phyloP scores from a whole-genome alignment of 2,888 invertebrate genomes.

The Erebia ligea region DNA sequence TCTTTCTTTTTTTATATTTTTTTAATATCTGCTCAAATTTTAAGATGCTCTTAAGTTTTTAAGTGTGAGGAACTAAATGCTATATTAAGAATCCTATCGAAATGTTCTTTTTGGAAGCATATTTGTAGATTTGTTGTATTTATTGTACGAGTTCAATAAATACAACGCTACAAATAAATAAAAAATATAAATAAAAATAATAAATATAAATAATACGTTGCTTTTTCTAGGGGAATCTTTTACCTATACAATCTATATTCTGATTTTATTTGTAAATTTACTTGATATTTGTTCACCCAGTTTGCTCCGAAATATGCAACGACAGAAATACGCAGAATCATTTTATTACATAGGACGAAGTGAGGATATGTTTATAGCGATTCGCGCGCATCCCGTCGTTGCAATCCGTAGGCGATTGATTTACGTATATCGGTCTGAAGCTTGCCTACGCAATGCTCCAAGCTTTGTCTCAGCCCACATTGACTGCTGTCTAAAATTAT shows the following conservation, averaged over 20 bases:
- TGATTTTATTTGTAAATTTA: no score
- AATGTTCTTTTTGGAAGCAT: background rate
- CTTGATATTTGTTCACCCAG: background rate
- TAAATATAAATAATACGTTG: no score
- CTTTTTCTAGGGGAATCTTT: no score
- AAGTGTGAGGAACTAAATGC: no score
- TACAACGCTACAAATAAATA: no score
- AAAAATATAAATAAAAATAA: no score
- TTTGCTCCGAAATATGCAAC: background rate
- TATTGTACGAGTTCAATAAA: no score
- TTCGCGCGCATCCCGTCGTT: slow-evolving; percentile 47
- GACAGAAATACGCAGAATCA: slow-evolving; percentile 22
- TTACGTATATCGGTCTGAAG: slow-evolving; percentile 50
- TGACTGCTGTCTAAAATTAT: slow-evolving; percentile 33
- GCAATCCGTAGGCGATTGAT: slow-evolving; percentile 69
- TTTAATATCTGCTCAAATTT: no score
- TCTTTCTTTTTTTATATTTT: no score
- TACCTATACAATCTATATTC: no score
- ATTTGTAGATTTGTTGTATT: background rate
- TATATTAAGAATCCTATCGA: no score
- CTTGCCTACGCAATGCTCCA: slow-evolving; percentile 40
- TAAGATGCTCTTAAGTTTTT: no score
- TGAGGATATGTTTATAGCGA: slow-evolving; percentile 39
- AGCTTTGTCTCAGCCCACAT: slow-evolving; percentile 32
- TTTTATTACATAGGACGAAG: slow-evolving; percentile 36